Conservation (phyloP, 2,113 vertebrate species). For the rabbit (Oryctolagus cuniculus) region mOryCun1.1 NC_091447.1:44676001-44676500, state of each 20-base stretch:
- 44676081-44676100: neutral
- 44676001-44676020: neutral
- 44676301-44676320: neutral
- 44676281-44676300: neutral
- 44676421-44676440: neutral
- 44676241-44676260: constrained; percentile 1
- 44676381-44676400: neutral
- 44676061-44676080: neutral
- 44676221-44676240: neutral
- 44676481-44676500: neutral
- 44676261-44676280: neutral
- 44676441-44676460: neutral
- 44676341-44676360: neutral
- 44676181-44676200: neutral
- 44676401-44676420: neutral
- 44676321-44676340: neutral
- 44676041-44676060: neutral
- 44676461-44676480: constrained; percentile 1
- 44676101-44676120: neutral
- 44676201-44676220: neutral
- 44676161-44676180: neutral
- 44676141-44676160: neutral
- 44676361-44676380: neutral
- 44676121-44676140: neutral
- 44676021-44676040: neutral